Base-by-base conservation (phyloP, 2,113 vertebrate species). In the Bubalus kerabau region DNA sequence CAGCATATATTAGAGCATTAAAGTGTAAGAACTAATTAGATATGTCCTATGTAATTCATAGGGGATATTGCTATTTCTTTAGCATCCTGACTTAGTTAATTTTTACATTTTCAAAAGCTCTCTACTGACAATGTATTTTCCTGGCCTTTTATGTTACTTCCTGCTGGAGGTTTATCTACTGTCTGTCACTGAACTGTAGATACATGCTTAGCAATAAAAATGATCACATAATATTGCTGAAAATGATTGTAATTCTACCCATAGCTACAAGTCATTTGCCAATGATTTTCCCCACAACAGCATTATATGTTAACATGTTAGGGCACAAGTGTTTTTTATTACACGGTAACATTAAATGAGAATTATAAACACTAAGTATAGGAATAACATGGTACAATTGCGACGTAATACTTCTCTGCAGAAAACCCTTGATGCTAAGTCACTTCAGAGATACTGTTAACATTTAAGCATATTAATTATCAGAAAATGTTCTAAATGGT, bases 401-500 rank as follows among this genome's bases (percentile, higher is more conserved):
- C 82, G 78, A 95, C 6, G 19, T 74, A 62, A 83, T 36, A 62
- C 46, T 40, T 3, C 52, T 80, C 81, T 43, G 74, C 81, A 97
- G 84, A 93, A 97, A 97, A 89, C 56, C 46, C 54, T 32, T 86
- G 2, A 50, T 26, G 40, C 40, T 3, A 40, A 40, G 40, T 40
- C 40, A 40, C 40, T 40, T 40, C 40, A 54, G 2, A 78, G 71
- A 48, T n/a, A 54, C 59, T 90, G 26, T 88, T 97, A 95, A 96
- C 95, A 96, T 97, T 97, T 97, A 97, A 97, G 71, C 91, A 90
- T 88, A 90, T 92, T 97, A 96, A 97, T 74, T 95, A 52, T 40
- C 48, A 89, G 90, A 95, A 83, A 60, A 87, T 54, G 40, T 67
- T 88, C 91, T 95, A 97, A 97, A 87, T 76, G 56, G 36, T 3